Evolutionary conservation across 2,888 invertebrate genomes (phyloP).

Genomic region (Hartigia nigra): DNA sequence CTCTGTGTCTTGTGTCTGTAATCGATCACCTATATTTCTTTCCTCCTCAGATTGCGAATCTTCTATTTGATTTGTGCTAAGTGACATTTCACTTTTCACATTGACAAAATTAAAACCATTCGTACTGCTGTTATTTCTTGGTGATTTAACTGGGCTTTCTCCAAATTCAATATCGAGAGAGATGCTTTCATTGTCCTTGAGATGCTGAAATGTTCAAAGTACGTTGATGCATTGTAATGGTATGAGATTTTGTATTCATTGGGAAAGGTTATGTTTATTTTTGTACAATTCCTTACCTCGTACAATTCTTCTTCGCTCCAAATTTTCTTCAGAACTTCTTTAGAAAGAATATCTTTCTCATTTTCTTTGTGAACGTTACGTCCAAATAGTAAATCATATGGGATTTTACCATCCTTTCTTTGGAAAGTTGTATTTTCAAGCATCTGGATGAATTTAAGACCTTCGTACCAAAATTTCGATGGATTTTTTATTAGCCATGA

Average conservation of each 20-base stretch:
- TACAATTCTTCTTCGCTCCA: constrained; percentile 39
- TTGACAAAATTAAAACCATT: constrained; percentile 36
- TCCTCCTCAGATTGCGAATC: constrained; percentile 12
- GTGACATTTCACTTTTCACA: constrained; percentile 30
- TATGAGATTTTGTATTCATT: neutral
- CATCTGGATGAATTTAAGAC: constrained; percentile 47
- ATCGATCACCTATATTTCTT: neutral
- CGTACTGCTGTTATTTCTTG: constrained; percentile 13
- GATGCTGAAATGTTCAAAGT: constrained; percentile 11
- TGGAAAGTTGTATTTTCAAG: constrained; percentile 43
- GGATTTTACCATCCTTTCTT: constrained; percentile 37
- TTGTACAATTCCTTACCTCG: neutral
- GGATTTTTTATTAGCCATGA: constrained; percentile 46
- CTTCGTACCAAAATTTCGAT: constrained; percentile 43
- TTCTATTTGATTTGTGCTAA: constrained; percentile 14
- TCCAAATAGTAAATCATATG: constrained; percentile 46
- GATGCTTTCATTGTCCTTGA: constrained; percentile 23
- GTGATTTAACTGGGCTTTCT: neutral
- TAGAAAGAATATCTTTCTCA: constrained; percentile 17
- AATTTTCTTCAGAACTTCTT: constrained; percentile 23
- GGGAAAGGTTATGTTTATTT: neutral
- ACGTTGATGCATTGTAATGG: neutral
- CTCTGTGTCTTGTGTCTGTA: constrained; percentile 4
- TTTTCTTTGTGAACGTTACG: constrained; percentile 38
- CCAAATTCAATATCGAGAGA: constrained; percentile 10